These are phyloP conservation scores for Quiscalus mexicanus DNA, from an alignment of 2,113 vertebrate genomes.

Conservation along the genomic window DNA sequence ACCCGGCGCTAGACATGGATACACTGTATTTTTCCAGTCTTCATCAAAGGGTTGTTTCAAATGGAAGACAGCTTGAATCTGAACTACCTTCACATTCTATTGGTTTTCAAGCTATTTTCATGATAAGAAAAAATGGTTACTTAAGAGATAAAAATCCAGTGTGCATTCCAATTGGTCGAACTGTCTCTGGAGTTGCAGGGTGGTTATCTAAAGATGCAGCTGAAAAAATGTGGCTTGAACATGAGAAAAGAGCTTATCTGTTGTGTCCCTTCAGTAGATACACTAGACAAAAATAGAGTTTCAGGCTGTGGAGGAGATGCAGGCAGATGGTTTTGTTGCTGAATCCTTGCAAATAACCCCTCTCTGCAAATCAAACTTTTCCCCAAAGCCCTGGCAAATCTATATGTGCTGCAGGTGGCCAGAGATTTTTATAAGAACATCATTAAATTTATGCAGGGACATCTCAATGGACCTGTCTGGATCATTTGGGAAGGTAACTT, in stretches of 20 bases:
- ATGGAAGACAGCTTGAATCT: not conserved
- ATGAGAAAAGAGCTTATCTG: not conserved
- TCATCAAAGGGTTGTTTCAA: not conserved
- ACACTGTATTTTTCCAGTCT: not conserved
- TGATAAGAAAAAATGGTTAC: not conserved
- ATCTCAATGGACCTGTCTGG: not conserved
- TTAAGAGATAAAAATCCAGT: constrained; percentile 5
- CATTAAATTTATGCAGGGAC: not conserved
- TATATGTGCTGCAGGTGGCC: not conserved
- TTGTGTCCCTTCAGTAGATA: not conserved
- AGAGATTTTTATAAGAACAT: not conserved
- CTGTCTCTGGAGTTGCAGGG: constrained; percentile 22
- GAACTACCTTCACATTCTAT: not conserved
- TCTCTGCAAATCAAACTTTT: not conserved
- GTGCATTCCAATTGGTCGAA: not conserved
- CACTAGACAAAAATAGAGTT: not conserved
- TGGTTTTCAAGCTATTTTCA: constrained; percentile 19
- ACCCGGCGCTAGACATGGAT: not conserved
- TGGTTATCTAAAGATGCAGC: not conserved
- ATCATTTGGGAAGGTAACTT: not conserved
- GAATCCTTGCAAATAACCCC: not conserved
- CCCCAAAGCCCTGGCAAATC: not conserved
- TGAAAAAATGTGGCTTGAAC: not conserved
- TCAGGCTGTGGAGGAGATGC: not conserved
- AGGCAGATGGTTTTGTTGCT: not conserved